Conservation (phyloP, 2,113 vertebrate species). For the western clawed frog (Xenopus tropicalis) region UCB_Xtro_10.0 CM004443.2:156131001-156131500, state of each 20-base stretch:
- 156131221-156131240: conserved; percentile 1
- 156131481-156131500: no score
- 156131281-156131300: conserved; percentile 10
- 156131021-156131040: conserved; percentile 42
- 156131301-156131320: conserved; percentile 24
- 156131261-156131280: conserved; percentile 13
- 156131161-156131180: conserved; percentile 18
- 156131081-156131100: conserved; percentile 37
- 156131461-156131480: no score
- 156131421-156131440: no score
- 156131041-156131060: conserved; percentile 23
- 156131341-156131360: no score
- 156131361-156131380: no score
- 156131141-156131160: conserved; percentile 12
- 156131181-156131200: conserved; percentile 17
- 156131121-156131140: conserved; percentile 39
- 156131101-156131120: conserved; percentile 17
- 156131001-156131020: conserved; percentile 30
- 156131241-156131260: conserved; percentile 4
- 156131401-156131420: no score
- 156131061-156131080: conserved; percentile 31
- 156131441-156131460: no score
- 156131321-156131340: conserved; percentile 12
- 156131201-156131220: background rate
- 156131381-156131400: no score